These are phyloP conservation scores for Drosophila pseudoobscura DNA, from an alignment of 1,140 invertebrate species.

Conservation along the genomic window DNA sequence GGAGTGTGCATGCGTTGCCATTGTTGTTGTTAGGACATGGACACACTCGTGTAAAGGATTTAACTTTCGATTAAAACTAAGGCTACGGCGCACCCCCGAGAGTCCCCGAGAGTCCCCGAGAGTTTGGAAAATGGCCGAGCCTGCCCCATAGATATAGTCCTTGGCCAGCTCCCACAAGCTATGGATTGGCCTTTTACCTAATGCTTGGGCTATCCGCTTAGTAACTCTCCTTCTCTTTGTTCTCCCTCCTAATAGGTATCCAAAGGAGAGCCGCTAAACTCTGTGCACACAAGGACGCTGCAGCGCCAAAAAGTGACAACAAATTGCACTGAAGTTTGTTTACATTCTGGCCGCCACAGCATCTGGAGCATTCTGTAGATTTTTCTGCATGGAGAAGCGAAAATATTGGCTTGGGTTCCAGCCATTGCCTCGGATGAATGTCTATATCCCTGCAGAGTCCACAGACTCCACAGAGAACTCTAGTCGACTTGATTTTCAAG, in stretches of 20 bases:
- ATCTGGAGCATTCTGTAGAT: constrained; percentile 52
- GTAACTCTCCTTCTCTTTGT: not conserved
- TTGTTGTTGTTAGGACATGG: constrained; percentile 68
- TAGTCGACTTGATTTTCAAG: constrained; percentile 61
- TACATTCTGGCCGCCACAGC: constrained; percentile 32
- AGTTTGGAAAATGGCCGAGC: constrained; percentile 50
- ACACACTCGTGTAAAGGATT: constrained; percentile 67
- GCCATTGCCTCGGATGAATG: constrained; percentile 38
- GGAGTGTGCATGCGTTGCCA: constrained; percentile 53
- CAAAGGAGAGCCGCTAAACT: not conserved
- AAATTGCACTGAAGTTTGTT: constrained; percentile 76
- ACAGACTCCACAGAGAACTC: constrained; percentile 14
- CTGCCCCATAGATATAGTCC: no score
- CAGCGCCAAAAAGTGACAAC: constrained; percentile 49
- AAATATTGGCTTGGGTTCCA: constrained; percentile 70
- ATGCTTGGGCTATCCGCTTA: constrained; percentile 9
- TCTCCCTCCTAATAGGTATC: constrained; percentile 1
- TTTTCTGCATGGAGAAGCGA: constrained; percentile 53
- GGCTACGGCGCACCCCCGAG: constrained; percentile 30
- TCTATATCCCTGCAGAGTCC: constrained; percentile 50
- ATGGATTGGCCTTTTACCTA: not conserved
- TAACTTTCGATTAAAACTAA: constrained; percentile 40
- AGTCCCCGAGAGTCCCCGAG: constrained; percentile 13
- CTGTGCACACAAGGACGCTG: not conserved
- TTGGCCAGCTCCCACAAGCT: no score